Base-by-base conservation (phyloP, 2,888 invertebrate species). In the Xylota segnis region DNA sequence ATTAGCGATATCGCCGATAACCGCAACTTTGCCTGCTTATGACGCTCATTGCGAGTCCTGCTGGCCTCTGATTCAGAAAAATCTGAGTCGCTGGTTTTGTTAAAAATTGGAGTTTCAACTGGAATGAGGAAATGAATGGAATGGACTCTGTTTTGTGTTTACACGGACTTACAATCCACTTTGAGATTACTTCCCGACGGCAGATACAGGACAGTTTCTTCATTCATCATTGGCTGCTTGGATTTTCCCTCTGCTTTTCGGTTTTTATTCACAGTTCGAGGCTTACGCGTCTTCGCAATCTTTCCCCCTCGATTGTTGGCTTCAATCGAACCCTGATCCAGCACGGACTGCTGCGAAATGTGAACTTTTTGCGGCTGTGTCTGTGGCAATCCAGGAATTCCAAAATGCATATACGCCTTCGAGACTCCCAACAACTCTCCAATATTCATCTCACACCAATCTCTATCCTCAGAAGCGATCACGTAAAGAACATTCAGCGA, bases 1-100 rank as follows among this genome's bases (percentile, higher is more conserved):
- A 96, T 92, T 65, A 96, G 90, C 88, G 94, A 93, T 0, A 95
- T 92, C 6, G 96, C 95, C 88, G 95, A 94, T 88, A 95, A 94
- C 56, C 96, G 93, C 2, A 96, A 94, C 92, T 94, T 94, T 12
- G 94, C 94, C 89, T 94, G 94, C n/a, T 93, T 93, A 81, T 93
- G 93, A 56, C 93, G 92, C n/a, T 90, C 89, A 43, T 88, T 88
- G 52, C 88, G 88, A 23, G 87, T 88, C 79, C 90, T 90, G 18
- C 92, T 93, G 71, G 91, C 93, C 89, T 95, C 95, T 0, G 94
- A 92, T 90, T 95, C 95, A 0, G 95, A 95, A 91, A 94, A 93
- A 89, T 95, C 95, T 0, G 95, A 95, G 89, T 96, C 95, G 88
- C 95, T 95, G 0, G 95, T 95, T 88, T 54, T 89, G 61, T 87